phyloP scores from a whole-genome alignment of 2,888 invertebrate genomes.

The Osmoderma eremita region DNA sequence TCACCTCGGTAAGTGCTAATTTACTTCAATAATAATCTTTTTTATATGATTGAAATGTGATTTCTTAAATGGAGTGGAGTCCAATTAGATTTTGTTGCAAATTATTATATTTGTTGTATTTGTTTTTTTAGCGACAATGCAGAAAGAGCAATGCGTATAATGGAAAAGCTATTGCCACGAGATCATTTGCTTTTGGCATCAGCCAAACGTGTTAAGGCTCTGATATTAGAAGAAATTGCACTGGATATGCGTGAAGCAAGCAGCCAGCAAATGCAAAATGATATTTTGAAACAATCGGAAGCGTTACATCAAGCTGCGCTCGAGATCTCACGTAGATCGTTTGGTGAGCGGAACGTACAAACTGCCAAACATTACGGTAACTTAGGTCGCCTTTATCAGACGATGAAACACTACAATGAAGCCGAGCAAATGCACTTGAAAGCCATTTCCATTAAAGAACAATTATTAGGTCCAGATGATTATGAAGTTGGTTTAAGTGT shows the following conservation, averaged over 20 bases:
- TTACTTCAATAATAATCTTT: neutral
- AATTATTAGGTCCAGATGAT: slow-evolving; percentile 82
- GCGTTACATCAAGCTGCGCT: slow-evolving; percentile 85
- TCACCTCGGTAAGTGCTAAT: slow-evolving; percentile 71
- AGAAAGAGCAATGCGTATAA: slow-evolving; percentile 83
- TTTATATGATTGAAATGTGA: no score
- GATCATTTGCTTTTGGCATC: slow-evolving; percentile 89
- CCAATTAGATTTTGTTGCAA: no score
- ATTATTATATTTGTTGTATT: neutral
- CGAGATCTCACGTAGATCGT: slow-evolving; percentile 79
- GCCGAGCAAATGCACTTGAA: slow-evolving; percentile 92
- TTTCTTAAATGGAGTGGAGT: no score
- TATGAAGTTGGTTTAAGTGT: slow-evolving; percentile 82
- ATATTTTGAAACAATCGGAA: slow-evolving; percentile 82
- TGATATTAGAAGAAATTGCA: slow-evolving; percentile 93
- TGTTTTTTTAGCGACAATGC: slow-evolving; percentile 80
- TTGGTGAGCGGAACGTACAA: slow-evolving; percentile 94
- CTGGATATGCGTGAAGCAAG: slow-evolving; percentile 73
- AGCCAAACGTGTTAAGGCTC: slow-evolving; percentile 89
- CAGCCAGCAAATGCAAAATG: slow-evolving; percentile 54
- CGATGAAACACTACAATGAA: slow-evolving; percentile 87
- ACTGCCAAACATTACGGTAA: slow-evolving; percentile 97
- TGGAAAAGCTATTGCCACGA: slow-evolving; percentile 80
- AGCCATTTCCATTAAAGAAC: slow-evolving; percentile 92
- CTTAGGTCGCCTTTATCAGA: slow-evolving; percentile 92